These are phyloP conservation scores for Tillus elongatus DNA, from an alignment of 2,888 invertebrate species.

Conservation along the genomic window DNA sequence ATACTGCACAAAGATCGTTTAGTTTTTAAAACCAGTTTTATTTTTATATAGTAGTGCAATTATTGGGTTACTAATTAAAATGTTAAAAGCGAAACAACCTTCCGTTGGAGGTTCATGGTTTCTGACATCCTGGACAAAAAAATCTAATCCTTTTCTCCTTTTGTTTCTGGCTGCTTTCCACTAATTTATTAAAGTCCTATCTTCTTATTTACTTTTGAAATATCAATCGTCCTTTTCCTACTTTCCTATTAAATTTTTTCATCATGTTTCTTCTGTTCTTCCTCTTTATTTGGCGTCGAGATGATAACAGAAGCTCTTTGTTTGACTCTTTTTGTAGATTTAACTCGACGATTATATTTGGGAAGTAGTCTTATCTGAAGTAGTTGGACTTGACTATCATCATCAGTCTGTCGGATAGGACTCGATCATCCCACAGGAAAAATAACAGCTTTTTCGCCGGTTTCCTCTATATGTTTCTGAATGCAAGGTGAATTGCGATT, in stretches of 20 bases:
- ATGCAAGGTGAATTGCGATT: too few species aligned
- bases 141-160: conserved; percentile 7
- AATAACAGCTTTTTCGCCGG: too few species aligned
- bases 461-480: too few species aligned
- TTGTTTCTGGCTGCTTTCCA: conserved; percentile 3
- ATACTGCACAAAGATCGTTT: too few species aligned
- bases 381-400: not conserved
- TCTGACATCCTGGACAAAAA: conserved; percentile 12
- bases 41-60: too few species aligned
- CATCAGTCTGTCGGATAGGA: too few species aligned
- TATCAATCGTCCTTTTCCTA: conserved; percentile 5
- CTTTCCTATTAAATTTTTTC: conserved; percentile 8
- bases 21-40: too few species aligned
- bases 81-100: too few species aligned
- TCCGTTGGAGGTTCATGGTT: conserved; percentile 16
- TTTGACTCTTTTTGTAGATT: conserved; percentile 5
- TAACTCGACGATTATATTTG: conserved; percentile 8
- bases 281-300: conserved; percentile 9
- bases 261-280: conserved; percentile 7
- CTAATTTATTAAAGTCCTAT: conserved; percentile 7
- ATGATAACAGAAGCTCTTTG: conserved; percentile 9
- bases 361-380: conserved; percentile 9
- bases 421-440: too few species aligned
- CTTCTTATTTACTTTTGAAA: conserved; percentile 5
- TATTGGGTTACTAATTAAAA: too few species aligned